A percentile compares a stretch with the other conserved stretches of the same genome.
These are phyloP conservation scores for Mimachlamys varia DNA, from an alignment of 2,888 invertebrate genomes.

Conservation along the genomic window DNA sequence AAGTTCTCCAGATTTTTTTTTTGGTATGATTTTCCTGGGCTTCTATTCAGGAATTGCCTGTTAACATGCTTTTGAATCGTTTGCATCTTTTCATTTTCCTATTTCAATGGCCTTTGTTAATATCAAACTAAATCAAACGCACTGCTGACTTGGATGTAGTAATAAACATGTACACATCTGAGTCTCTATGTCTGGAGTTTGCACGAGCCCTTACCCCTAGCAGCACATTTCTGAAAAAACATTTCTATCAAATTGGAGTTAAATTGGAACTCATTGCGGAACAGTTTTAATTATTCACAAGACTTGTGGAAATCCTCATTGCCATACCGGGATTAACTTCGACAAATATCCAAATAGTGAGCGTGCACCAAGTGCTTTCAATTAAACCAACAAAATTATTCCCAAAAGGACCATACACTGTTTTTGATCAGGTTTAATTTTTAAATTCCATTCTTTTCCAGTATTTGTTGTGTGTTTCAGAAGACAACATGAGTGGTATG, in stretches of 20 bases:
- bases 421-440: constrained; percentile 20
- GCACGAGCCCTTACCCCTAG: neutral
- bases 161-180: neutral
- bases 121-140: constrained; percentile 33
- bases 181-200: constrained; percentile 2
- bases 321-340: neutral
- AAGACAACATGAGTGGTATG: neutral
- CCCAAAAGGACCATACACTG: neutral
- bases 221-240: neutral
- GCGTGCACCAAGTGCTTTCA: constrained; percentile 23
- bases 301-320: constrained; percentile 23
- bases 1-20: neutral
- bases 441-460: constrained; percentile 16
- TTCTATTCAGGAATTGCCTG: neutral
- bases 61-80: neutral
- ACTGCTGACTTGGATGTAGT: neutral
- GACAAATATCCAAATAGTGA: constrained; percentile 14
- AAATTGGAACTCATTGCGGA: constrained; percentile 31
- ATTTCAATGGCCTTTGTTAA: constrained; percentile 31
- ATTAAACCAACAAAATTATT: constrained; percentile 27
- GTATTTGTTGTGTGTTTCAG: neutral
- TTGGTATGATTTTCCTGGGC: neutral
- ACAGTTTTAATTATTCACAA: constrained; percentile 34
- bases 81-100: constrained; percentile 8
- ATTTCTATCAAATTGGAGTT: constrained; percentile 31